These are phyloP conservation scores for Cryptocephalus moraei DNA, from an alignment of 2,888 invertebrate species.

Conservation along the genomic window DNA sequence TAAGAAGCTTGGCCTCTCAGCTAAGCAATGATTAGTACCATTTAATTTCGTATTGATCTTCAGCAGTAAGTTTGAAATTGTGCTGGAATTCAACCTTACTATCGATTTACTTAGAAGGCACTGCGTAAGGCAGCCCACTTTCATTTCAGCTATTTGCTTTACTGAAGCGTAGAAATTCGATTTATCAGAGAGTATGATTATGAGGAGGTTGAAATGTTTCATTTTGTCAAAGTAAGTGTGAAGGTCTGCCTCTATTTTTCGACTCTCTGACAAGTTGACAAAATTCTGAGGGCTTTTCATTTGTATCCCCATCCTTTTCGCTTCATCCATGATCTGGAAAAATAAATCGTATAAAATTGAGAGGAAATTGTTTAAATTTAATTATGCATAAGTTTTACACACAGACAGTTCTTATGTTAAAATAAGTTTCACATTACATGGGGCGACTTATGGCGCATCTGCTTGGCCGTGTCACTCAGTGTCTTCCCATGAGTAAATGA, in stretches of 20 bases:
- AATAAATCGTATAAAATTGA: no score
- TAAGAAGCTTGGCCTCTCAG: constrained; percentile 13
- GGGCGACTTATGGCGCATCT: no score
- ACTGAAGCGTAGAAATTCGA: constrained; percentile 34
- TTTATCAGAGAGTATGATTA: constrained; percentile 50
- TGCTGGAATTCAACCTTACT: constrained; percentile 26
- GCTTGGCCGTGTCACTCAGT: no score
- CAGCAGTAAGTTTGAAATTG: constrained; percentile 57
- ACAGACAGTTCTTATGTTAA: no score
- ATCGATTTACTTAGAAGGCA: constrained; percentile 46
- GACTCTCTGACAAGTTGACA: no score
- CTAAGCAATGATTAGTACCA: constrained; percentile 59
- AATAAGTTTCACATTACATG: no score
- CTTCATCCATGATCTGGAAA: no score
- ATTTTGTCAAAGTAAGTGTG: constrained; percentile 8
- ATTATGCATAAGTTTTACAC: no score
- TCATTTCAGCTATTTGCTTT: constrained; percentile 58
- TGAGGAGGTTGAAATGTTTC: constrained; percentile 40
- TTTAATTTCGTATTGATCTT: constrained; percentile 73
- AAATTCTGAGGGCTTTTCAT: no score
- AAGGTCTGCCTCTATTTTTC: neutral
- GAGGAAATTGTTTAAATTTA: no score
- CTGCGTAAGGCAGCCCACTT: constrained; percentile 60
- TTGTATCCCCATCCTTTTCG: no score
- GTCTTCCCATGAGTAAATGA: no score